Base-by-base conservation (phyloP, 2,797 vertebrate genomes). In the Hyperoplus lanceolatus region DNA sequence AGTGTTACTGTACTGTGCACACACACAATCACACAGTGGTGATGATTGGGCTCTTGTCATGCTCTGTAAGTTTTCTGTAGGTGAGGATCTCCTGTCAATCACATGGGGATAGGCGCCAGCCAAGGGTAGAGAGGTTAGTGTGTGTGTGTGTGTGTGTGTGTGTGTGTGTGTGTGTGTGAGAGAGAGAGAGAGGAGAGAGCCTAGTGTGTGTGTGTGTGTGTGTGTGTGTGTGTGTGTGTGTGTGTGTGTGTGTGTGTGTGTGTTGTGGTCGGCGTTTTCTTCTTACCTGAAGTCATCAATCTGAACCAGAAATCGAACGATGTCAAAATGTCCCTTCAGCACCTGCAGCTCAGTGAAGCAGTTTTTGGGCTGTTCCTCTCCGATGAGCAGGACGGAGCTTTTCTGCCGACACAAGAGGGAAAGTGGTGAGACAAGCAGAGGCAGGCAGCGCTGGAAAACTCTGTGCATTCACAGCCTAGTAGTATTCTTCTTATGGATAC, bases 271-370 rank as follows among this genome's bases (percentile, higher is more conserved):
- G 81, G 91, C 96, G 29, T 29, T 29, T 29, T 29, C 29, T 29
- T 29, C 29, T 95, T 95, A 99, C 98, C 98, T 98, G 95, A 81
- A 95, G 85, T 97, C 96, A 96, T 99, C 98, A 94, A 99, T 96
- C 93, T 96, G 96, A 81, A 98, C 96, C 90, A 99, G 95, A 95
- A 98, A 99, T 83, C 98, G 96, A 84, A 99, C 97, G 86, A 99
- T 99, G 91, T 99, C 98, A 90, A 95, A 97, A 94, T 99, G 97
- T 87, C 96, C 97, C 95, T 96, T 98, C 91, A 99, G 94, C 75
- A 98, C 97, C 90, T 98, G 96, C 84, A 99, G 96, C 76, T 99
- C 98, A 21, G 98, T 99, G 89, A 98, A 99, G 75, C 96, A 96
- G 93, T 99, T 99, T 92, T 96, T 97, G 83, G 96, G 95, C 91